phyloP scores from a whole-genome alignment of 1,140 invertebrate genomes.

The Brachionus asplanchnoidis region DNA sequence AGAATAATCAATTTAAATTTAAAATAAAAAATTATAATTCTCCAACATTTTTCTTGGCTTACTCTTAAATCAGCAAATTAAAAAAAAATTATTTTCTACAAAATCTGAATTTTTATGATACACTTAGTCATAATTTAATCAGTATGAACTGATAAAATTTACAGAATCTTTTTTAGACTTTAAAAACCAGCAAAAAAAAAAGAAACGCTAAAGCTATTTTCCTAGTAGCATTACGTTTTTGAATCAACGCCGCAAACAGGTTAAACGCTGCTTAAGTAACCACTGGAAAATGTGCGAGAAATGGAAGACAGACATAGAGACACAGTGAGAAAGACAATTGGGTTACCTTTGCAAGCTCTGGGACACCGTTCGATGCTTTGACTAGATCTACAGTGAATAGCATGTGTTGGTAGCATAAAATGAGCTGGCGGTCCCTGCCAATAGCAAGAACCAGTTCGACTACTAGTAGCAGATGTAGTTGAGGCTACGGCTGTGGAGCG shows the following conservation, averaged over 20 bases:
- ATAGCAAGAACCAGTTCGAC: background rate
- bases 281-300: background rate
- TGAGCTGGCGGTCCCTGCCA: conserved; percentile 40
- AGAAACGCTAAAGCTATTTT: background rate
- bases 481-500: conserved; percentile 12
- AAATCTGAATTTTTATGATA: too few relatives aligned
- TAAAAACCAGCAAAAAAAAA: background rate
- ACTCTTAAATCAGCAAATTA: too few relatives aligned
- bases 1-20: too few relatives aligned
- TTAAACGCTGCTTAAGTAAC: conserved; percentile 28
- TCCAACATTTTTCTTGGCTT: too few relatives aligned
- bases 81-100: too few relatives aligned
- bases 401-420: conserved; percentile 41
- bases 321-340: background rate
- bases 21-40: too few relatives aligned
- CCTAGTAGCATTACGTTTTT: too few relatives aligned
- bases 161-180: too few relatives aligned
- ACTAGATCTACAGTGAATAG: conserved; percentile 41
- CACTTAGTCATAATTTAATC: too few relatives aligned
- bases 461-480: conserved; percentile 10
- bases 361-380: conserved; percentile 41
- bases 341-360: conserved; percentile 38
- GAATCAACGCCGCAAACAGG: too few relatives aligned
- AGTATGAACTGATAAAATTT: too few relatives aligned
- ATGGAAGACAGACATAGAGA: background rate